Evolutionary conservation across 2,113 vertebrate genomes (phyloP), one percentile per base, ranked within the genome.

Genomic region (Coreoperca whiteheadi): DNA sequence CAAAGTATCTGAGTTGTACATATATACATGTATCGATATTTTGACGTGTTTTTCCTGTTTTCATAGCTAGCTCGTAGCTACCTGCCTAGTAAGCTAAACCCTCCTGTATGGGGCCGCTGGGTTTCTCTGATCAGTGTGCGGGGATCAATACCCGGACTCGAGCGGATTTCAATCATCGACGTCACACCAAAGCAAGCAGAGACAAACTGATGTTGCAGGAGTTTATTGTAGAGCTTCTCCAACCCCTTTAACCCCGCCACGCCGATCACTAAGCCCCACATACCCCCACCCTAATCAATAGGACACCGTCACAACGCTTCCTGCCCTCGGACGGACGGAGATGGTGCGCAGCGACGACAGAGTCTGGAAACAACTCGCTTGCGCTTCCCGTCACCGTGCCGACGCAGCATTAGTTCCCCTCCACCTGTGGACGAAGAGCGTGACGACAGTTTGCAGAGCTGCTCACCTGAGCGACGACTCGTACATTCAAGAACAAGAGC

Each of bases 261-360:
- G 18, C n/a, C 28, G 64, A 46, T 66, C 41, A 28, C 28, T 46
- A 65, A 63, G 3, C 10, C 61, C 63, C n/a, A n/a, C n/a, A n/a
- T n/a, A n/a, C 68, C 68, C 0, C 21, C 70, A 69, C 75, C 65
- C 77, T 80, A 70, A 69, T 79, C 77, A 70, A 75, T 70, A 79
- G 77, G 71, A 64, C 56, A 46, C 2, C 2, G 8, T 10, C 9
- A 39, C 37, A 34, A 34, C 4, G 32, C 6, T 34, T 34, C 6
- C 54, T 28, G 23, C n/a, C 25, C 10, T 25, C 28, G 21, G 18
- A 51, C 15, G 21, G 46, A 48, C 46, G 15, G 48, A 50, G 16
- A 20, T 50, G 7, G 20, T 50, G 16, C 48, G 21, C 50, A 21
- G 50, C 7, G 48, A 18, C 48, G 18, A 20, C 48, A 15, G n/a